Percentiles rank a stretch among this genome's conserved stretches.
These are phyloP conservation scores for Rhagonycha lutea DNA, from an alignment of 2,888 invertebrate species.

Conservation along the genomic window DNA sequence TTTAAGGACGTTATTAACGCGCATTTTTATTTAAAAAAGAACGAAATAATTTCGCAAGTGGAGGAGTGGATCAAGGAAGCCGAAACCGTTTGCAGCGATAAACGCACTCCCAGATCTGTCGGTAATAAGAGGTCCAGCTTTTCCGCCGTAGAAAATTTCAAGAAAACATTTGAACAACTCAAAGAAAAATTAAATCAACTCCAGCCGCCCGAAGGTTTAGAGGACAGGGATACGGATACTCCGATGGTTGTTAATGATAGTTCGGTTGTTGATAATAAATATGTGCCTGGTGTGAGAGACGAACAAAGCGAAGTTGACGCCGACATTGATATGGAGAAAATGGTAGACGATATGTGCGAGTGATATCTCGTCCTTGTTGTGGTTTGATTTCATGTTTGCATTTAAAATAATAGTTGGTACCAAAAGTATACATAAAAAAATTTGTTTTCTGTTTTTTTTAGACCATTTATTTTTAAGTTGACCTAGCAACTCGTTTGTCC, in stretches of 20 bases:
- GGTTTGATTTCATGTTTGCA: slow-evolving; percentile 20
- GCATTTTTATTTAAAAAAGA: slow-evolving; percentile 93
- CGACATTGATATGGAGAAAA: slow-evolving; percentile 78
- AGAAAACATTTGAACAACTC: slow-evolving; percentile 62
- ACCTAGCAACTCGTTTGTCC: not conserved
- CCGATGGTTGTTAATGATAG: slow-evolving; percentile 35
- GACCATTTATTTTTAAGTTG: slow-evolving; percentile 18
- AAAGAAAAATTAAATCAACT: slow-evolving; percentile 86
- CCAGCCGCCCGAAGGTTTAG: slow-evolving; percentile 73
- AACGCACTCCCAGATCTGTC: slow-evolving; percentile 68
- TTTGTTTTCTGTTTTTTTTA: slow-evolving; percentile 20
- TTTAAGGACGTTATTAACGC: slow-evolving; percentile 92
- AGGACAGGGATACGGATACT: slow-evolving; percentile 70
- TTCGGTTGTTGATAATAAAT: slow-evolving; percentile 24
- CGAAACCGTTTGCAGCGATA: slow-evolving; percentile 67
- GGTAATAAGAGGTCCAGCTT: slow-evolving; percentile 49
- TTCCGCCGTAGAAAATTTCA: slow-evolving; percentile 51
- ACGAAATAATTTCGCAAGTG: slow-evolving; percentile 87
- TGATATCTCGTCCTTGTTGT: slow-evolving; percentile 43
- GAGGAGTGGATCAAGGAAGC: slow-evolving; percentile 90
- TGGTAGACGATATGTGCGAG: slow-evolving; percentile 71
- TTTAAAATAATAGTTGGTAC: slow-evolving; percentile 12
- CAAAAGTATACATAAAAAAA: slow-evolving; percentile 13
- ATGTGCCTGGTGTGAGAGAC: slow-evolving; percentile 32
- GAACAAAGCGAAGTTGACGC: slow-evolving; percentile 59